These are phyloP conservation scores for Pseudachorutes palmiensis DNA, from an alignment of 1,140 invertebrate species.

Conservation along the genomic window DNA sequence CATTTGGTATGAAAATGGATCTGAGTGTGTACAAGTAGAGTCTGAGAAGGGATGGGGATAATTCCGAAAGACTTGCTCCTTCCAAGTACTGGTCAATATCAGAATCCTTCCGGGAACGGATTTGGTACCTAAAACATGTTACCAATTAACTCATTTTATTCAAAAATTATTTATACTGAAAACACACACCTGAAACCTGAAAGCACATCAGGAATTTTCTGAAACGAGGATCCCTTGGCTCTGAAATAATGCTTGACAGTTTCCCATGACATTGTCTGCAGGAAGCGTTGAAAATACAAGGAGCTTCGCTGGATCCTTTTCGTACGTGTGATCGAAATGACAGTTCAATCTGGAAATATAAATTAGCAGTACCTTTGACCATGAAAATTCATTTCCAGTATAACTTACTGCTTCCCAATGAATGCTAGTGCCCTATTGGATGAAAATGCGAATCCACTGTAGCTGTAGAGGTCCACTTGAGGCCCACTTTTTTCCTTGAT, in stretches of 20 bases:
- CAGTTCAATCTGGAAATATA: conserved; percentile 6
- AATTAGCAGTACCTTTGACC: background rate
- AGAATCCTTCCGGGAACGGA: background rate
- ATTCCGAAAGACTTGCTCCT: background rate
- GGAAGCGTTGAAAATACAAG: conserved; percentile 9
- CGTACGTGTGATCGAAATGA: background rate
- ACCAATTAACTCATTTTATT: no score
- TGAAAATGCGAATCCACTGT: conserved; percentile 18
- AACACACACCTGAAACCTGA: conserved; percentile 1
- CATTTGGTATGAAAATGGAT: background rate
- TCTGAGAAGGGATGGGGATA: background rate
- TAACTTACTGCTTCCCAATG: conserved; percentile 18
- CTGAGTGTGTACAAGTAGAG: background rate
- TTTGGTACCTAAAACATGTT: background rate
- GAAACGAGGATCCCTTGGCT: background rate
- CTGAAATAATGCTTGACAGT: background rate
- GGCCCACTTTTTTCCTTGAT: background rate
- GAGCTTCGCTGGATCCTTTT: conserved; percentile 3
- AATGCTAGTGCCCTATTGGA: conserved; percentile 10
- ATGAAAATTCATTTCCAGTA: background rate
- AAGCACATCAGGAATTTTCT: conserved; percentile 2
- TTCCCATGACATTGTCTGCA: background rate
- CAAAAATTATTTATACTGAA: no score
- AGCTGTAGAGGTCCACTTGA: background rate
- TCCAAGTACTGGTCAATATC: background rate